These are phyloP conservation scores for Notolepis coatsorum DNA, from an alignment of 2,797 vertebrate species.

Conservation along the genomic window DNA sequence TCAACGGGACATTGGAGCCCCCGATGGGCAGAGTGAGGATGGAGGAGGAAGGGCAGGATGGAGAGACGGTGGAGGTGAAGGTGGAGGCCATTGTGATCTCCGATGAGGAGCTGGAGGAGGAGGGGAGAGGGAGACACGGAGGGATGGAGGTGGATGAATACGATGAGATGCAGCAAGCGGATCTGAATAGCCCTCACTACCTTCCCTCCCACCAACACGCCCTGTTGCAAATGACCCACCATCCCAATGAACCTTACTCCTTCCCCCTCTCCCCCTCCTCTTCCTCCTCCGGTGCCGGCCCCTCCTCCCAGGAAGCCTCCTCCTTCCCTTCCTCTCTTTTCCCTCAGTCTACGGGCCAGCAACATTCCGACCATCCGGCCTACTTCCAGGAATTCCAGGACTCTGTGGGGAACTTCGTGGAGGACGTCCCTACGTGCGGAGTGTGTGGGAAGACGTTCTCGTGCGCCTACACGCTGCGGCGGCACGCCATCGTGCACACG, in stretches of 20 bases:
- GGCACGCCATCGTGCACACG: conserved; percentile 95
- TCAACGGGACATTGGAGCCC: conserved; percentile 17
- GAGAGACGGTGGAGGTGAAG: conserved; percentile 81
- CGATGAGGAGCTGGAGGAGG: conserved; percentile 86
- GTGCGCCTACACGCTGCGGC: conserved; percentile 91
- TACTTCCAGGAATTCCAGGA: conserved; percentile 89
- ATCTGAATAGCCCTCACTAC: conserved; percentile 75
- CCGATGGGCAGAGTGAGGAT: conserved; percentile 3
- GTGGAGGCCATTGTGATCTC: conserved; percentile 95
- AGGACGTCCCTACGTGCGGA: conserved; percentile 92
- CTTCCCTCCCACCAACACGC: conserved; percentile 78
- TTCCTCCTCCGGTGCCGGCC: conserved; percentile 72
- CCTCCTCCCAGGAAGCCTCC: conserved; percentile 66
- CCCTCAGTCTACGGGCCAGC: conserved; percentile 52
- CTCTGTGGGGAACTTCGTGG: conserved; percentile 85
- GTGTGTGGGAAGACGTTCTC: conserved; percentile 97
- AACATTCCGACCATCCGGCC: conserved; percentile 72
- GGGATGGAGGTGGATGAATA: conserved; percentile 72
- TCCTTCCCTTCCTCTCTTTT: conserved; percentile 55
- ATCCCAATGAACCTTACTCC: conserved; percentile 67
- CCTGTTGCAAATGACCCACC: conserved; percentile 79
- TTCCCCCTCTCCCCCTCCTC: conserved; percentile 79
- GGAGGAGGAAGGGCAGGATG: conserved; percentile 27
- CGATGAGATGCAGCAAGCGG: conserved; percentile 75
- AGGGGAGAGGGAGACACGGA: conserved; percentile 24